A percentile compares a stretch with the other conserved stretches of the same genome.
These are phyloP conservation scores for Coracias cyanogaster DNA, from an alignment of 2,797 vertebrate species.

Conservation along the genomic window DNA sequence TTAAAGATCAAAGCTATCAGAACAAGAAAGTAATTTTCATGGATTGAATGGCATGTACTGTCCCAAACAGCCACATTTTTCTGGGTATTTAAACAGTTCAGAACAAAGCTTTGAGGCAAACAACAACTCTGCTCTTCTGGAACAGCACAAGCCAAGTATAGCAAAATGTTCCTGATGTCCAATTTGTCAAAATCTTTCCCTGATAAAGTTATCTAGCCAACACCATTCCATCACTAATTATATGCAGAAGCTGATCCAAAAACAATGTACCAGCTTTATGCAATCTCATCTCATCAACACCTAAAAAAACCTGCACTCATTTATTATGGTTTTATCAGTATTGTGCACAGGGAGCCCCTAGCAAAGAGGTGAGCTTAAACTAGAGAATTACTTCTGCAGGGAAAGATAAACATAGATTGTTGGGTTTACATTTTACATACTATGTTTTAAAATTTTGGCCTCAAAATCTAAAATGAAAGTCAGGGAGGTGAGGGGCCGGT, in stretches of 20 bases:
- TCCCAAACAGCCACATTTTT: slow-evolving; percentile 2
- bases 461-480: not conserved
- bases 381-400: not conserved
- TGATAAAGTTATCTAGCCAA: slow-evolving; percentile 39
- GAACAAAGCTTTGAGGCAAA: slow-evolving; percentile 22
- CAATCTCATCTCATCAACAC: slow-evolving; percentile 11
- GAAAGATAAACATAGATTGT: not conserved
- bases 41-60: not conserved
- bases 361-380: not conserved
- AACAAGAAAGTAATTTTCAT: not conserved
- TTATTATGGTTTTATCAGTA: not conserved
- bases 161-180: not conserved
- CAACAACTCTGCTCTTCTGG: not conserved
- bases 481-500: not conserved
- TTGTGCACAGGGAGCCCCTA: not conserved
- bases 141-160: not conserved
- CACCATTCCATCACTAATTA: slow-evolving; percentile 34
- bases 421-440: not conserved
- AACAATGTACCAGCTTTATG: not conserved
- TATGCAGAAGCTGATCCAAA: slow-evolving; percentile 40
- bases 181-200: slow-evolving; percentile 17
- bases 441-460: not conserved
- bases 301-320: not conserved
- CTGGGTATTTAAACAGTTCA: not conserved
- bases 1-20: slow-evolving; percentile 21